Percentiles rank a stretch among this genome's conserved stretches.
Evolutionary conservation across 2,888 invertebrate genomes (phyloP).

Genomic region (Apamea sordens): DNA sequence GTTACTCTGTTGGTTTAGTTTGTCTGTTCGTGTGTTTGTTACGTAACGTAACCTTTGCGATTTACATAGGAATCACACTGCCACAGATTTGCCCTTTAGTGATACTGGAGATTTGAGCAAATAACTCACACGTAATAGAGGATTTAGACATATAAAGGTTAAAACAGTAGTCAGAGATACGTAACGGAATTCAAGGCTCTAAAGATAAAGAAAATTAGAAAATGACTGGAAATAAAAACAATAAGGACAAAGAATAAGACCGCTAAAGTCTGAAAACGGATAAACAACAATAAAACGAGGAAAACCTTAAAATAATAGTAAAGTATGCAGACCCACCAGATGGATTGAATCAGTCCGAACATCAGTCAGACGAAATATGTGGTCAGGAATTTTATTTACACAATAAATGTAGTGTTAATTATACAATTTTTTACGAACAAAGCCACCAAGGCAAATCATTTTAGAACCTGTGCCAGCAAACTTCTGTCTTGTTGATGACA

Average conservation of each 20-base stretch:
- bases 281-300: background rate
- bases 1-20: constrained; percentile 62
- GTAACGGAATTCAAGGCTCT: background rate
- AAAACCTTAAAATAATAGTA: background rate
- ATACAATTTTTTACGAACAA: constrained; percentile 24
- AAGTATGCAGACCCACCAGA: background rate
- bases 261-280: background rate
- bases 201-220: background rate
- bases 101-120: constrained; percentile 25
- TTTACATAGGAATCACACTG: constrained; percentile 39
- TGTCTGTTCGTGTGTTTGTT: constrained; percentile 46
- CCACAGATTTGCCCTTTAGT: constrained; percentile 51
- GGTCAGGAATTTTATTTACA: constrained; percentile 35
- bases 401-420: constrained; percentile 21
- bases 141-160: background rate
- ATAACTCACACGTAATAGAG: background rate
- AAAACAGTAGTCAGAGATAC: background rate
- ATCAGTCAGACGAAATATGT: constrained; percentile 28
- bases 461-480: constrained; percentile 14
- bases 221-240: background rate
- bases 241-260: background rate
- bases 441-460: constrained; percentile 17
- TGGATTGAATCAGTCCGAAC: constrained; percentile 17
- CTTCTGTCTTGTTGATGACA: constrained; percentile 14
- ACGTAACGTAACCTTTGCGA: constrained; percentile 52